Evolutionary conservation across 2,113 vertebrate species (phyloP).

Genomic region (Xiphophorus maculatus): DNA sequence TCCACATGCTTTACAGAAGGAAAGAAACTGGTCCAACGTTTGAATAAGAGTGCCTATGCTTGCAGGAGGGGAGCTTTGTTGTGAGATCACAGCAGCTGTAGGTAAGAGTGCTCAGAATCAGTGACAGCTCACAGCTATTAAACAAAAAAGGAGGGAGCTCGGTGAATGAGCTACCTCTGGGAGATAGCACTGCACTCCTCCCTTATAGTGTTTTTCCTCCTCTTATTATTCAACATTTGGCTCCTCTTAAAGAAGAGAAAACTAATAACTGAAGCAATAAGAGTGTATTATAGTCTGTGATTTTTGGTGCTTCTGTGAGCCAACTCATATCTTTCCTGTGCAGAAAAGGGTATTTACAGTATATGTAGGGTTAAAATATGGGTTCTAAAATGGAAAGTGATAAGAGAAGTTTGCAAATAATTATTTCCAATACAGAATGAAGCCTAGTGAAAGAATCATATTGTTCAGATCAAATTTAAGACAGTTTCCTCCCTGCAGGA

Average conservation of each 20-base stretch:
- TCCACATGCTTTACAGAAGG: constrained; percentile 40
- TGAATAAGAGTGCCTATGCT: constrained; percentile 5
- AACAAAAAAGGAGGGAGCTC: constrained; percentile 23
- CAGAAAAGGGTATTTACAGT: not conserved
- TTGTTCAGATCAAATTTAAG: not conserved
- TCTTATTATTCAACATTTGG: constrained; percentile 22
- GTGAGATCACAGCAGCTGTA: constrained; percentile 51
- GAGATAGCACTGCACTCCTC: constrained; percentile 41
- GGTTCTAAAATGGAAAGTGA: not conserved
- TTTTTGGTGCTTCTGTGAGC: not conserved
- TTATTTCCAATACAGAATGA: not conserved
- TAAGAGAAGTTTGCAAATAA: not conserved
- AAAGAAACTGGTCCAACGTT: constrained; percentile 27
- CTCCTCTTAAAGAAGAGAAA: constrained; percentile 29
- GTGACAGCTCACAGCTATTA: constrained; percentile 49
- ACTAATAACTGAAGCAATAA: not conserved
- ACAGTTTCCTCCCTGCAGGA: constrained; percentile 6
- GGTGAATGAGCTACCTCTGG: constrained; percentile 33
- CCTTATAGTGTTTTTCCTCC: constrained; percentile 21
- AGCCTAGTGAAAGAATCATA: not conserved
- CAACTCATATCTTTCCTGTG: not conserved
- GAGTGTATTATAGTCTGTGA: constrained; percentile 1
- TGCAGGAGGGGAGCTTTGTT: constrained; percentile 24
- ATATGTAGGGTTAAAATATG: not conserved
- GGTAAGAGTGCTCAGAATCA: constrained; percentile 35